phyloP scores from a whole-genome alignment of 2,888 invertebrate species.

The Oscheius onirici region DNA sequence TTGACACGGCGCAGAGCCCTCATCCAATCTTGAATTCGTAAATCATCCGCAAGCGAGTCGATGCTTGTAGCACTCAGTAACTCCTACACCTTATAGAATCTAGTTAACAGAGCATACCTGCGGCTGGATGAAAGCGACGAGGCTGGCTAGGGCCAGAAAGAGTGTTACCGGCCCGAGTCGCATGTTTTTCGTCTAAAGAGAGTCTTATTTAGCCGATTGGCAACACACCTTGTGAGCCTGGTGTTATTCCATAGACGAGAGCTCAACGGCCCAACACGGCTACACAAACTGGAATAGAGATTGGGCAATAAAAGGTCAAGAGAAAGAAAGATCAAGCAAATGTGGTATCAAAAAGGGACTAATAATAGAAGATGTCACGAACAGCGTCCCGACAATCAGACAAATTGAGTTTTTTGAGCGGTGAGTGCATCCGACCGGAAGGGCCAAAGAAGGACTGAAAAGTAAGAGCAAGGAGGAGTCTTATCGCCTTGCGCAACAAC shows the following conservation, averaged over 20 bases:
- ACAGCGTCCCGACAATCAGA: slow-evolving; percentile 28
- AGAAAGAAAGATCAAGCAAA: too few relatives aligned
- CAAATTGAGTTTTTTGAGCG: slow-evolving; percentile 28
- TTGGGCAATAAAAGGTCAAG: background rate
- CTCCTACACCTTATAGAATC: slow-evolving; percentile 6
- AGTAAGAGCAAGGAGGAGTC: background rate
- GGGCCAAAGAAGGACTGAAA: background rate
- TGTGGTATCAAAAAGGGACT: too few relatives aligned
- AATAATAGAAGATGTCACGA: background rate
- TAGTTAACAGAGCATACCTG: background rate
- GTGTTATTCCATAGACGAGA: slow-evolving; percentile 20
- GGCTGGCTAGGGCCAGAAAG: slow-evolving; percentile 27
- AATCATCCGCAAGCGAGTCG: slow-evolving; percentile 39
- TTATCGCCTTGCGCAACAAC: background rate
- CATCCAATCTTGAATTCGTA: slow-evolving; percentile 68
- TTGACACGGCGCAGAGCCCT: slow-evolving; percentile 64
- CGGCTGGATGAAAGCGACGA: slow-evolving; percentile 15
- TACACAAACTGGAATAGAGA: background rate
- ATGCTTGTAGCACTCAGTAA: slow-evolving; percentile 1
- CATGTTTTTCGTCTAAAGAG: slow-evolving; percentile 17
- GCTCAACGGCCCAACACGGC: slow-evolving; percentile 8
- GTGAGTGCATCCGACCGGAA: slow-evolving; percentile 23
- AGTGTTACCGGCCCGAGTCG: slow-evolving; percentile 27
- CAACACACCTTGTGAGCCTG: slow-evolving; percentile 16
- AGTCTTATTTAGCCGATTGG: background rate